Evolutionary conservation across 37 sponge, comb jelly and placozoan species (phyloP).

Genomic region (Ephydatia muelleri): DNA sequence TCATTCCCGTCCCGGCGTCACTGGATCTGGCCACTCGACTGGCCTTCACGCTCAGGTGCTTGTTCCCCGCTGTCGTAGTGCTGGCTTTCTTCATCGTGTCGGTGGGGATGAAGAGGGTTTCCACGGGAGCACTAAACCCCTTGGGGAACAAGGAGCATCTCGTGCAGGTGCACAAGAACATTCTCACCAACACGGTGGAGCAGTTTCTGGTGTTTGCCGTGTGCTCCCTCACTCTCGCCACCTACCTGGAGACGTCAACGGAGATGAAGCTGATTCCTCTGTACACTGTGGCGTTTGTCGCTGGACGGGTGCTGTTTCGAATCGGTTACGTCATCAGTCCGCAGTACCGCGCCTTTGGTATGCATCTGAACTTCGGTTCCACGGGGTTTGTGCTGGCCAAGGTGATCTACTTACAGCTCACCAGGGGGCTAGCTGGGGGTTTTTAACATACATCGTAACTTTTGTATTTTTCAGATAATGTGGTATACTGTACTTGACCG

Average conservation of each 20-base stretch:
- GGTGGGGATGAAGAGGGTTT: slow-evolving; percentile 13
- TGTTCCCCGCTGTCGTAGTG: slow-evolving; percentile 32
- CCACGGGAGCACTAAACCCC: slow-evolving; percentile 13
- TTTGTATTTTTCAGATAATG: too few relatives aligned
- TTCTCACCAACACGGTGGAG: slow-evolving; percentile 61
- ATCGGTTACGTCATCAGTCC: too few relatives aligned
- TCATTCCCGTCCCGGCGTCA: slow-evolving; percentile 50
- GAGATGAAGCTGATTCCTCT: slow-evolving; percentile 67
- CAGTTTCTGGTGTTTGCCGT: slow-evolving; percentile 29
- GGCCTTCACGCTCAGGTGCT: slow-evolving; percentile 41
- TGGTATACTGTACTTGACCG: too few relatives aligned
- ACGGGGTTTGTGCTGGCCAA: background rate
- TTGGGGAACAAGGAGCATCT: slow-evolving; percentile 52
- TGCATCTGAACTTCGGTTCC: slow-evolving; percentile 30
- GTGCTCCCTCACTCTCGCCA: slow-evolving; percentile 11
- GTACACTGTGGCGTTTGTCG: slow-evolving; percentile 21
- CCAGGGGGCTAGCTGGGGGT: background rate
- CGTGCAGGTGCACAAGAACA: slow-evolving; percentile 38
- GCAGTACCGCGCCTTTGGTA: slow-evolving; percentile 25
- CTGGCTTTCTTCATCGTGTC: slow-evolving; percentile 11
- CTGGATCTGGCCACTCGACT: slow-evolving; percentile 21
- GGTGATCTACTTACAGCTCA: background rate
- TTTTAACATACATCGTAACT: too few relatives aligned
- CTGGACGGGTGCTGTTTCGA: slow-evolving; percentile 31
- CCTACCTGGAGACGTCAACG: slow-evolving; percentile 29